A percentile compares a stretch with the other conserved stretches of the same genome.
phyloP scores from a whole-genome alignment of 2,113 vertebrate species.

The Pachycephala philippinensis region DNA sequence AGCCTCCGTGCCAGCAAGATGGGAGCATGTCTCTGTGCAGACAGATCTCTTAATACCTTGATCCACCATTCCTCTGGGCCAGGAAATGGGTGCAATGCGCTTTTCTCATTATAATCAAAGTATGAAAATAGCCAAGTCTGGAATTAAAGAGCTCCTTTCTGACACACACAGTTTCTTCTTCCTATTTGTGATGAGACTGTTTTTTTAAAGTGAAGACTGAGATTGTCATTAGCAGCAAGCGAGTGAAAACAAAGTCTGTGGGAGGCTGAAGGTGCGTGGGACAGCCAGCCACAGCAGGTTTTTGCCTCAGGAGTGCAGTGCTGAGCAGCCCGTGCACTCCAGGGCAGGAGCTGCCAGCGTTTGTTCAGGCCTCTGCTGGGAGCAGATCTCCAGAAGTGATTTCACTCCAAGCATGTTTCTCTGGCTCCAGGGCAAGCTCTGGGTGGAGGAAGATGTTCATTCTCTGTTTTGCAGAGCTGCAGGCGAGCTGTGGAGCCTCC shows the following conservation, averaged over 20 bases:
- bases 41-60: not conserved
- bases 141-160: not conserved
- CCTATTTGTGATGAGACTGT: not conserved
- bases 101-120: not conserved
- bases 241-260: not conserved
- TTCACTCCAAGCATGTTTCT: not conserved
- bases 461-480: not conserved
- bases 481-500: not conserved
- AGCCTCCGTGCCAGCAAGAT: slow-evolving; percentile 44
- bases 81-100: not conserved
- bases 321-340: not conserved
- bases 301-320: slow-evolving; percentile 26
- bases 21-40: not conserved
- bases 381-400: not conserved
- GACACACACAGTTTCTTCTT: not conserved
- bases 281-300: not conserved
- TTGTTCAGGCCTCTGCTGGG: not conserved
- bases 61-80: not conserved
- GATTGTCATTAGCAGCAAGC: not conserved
- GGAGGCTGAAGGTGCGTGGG: not conserved
- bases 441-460: not conserved
- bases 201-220: not conserved
- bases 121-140: not conserved
- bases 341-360: not conserved
- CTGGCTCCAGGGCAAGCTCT: not conserved